Base-by-base conservation (phyloP, 2,888 invertebrate genomes). In the Acholoe squamosa region DNA sequence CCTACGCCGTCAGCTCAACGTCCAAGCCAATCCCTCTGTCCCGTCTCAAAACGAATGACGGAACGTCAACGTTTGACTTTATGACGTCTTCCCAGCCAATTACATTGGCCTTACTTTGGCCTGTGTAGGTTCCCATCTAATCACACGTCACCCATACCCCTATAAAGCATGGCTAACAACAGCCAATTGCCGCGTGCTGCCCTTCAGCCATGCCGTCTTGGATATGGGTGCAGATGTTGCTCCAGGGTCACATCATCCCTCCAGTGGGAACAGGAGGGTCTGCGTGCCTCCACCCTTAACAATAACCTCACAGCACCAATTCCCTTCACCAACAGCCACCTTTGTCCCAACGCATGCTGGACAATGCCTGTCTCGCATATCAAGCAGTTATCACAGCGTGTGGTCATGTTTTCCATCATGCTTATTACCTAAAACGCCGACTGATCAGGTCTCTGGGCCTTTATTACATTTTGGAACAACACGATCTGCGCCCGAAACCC, bases 61-160 rank as follows among this genome's bases (percentile, higher is more conserved):
- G 16, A 33, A n/a, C 25, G 43, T 14, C 28, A 16, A 0, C 71
- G 71, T 22, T 28, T 14, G 25, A 71, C 71, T 71, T 71, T 71
- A 71, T 71, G 71, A 71, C 71, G 71, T n/a, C 7, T 71, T 1
- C 28, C 25, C 71, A 28, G 71, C 71, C 71, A 71, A 71, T 71
- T 71, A 71, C 31, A 28, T 31, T 71, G 71, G 14, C 3, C 28
- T 71, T 71, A 71, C 31, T 25, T 31, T 71, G 71, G 14, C 3
- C 28, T 31, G 71, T 31, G 71, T 71, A 7, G 71, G 71, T 14
- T 61, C 61, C 61, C 61, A 61, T 61, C 61, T 61, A 61, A 61
- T 61, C 61, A 61, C 61, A 61, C n/a, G 61, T 61, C 61, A 3
- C 7, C 5, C 61, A 3, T 7, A 12, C n/a, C 19, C 61, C 61